Evolutionary conservation across 2,113 vertebrate species (phyloP).

Genomic region (Caranx ignobilis): DNA sequence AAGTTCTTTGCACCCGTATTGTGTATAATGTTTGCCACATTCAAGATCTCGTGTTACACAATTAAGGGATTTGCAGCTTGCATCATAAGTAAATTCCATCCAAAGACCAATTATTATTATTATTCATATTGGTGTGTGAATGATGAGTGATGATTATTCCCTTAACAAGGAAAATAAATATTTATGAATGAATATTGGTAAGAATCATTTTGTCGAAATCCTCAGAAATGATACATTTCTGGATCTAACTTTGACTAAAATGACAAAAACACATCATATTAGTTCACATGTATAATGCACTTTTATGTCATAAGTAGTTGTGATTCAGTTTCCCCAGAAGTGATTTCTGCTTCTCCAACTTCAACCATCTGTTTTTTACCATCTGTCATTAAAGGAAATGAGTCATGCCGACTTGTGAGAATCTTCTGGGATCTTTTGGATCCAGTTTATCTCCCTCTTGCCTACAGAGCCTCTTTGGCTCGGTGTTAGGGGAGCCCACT

Average conservation of each 20-base stretch:
- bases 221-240: neutral
- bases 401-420: slow-evolving; percentile 35
- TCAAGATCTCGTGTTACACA: slow-evolving; percentile 30
- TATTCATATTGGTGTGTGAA: neutral
- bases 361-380: slow-evolving; percentile 54
- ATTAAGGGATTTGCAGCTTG: slow-evolving; percentile 38
- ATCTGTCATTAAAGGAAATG: slow-evolving; percentile 64
- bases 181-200: neutral
- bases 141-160: neutral
- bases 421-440: slow-evolving; percentile 64
- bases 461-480: slow-evolving; percentile 60
- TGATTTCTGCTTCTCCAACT: slow-evolving; percentile 24
- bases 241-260: neutral
- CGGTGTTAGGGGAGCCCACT: slow-evolving; percentile 68
- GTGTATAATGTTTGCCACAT: neutral
- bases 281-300: neutral
- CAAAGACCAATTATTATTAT: neutral
- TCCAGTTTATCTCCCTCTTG: slow-evolving; percentile 69
- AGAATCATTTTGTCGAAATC: neutral
- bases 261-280: neutral
- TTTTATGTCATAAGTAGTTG: neutral
- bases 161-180: slow-evolving; percentile 9
- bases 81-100: slow-evolving; percentile 13
- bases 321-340: slow-evolving; percentile 15
- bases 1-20: neutral